Base-by-base conservation (phyloP, 2,113 vertebrate genomes). In the Etheostoma spectabile region DNA sequence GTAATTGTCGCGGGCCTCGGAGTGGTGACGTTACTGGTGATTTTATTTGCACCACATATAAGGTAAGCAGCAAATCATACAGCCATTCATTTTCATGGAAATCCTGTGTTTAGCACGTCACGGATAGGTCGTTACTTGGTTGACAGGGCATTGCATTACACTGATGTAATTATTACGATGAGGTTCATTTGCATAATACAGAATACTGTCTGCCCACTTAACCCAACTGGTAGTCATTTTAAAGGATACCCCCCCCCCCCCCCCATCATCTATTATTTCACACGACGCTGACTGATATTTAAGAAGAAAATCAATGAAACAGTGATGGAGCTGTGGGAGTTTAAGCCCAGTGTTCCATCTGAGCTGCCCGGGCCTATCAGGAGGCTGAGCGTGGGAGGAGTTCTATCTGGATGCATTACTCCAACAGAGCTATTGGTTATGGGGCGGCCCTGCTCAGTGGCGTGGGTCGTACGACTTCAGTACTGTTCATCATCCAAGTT, bases 21-120 rank as follows among this genome's bases (percentile, higher is more conserved):
- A 35, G 82, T 95, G 4, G 89, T 95, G 61, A 88, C 90, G 16
- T 52, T 97, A 15, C 84, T 97, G 24, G 87, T 95, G 19, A 24
- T 96, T 75, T 87, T 94, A 79, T 94, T 96, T 76, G 92, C 94
- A 13, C 94, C 96, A 69, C 94, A 94, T 51, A 95, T 97, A 92
- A 95, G 97, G 97, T 98, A 92, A 90, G 96, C 82, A 4, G 24
- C 64, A 4, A 4, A 1, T 1, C 11, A 14, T 0, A 0, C 33
- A 3, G 10, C 14, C 60, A 0, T 16, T 22, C 7, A 18, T 67
- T 46, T n/a, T 19, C 11, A 15, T 10, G 5, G 0, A 27, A 57
- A 74, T 18, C 30, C 48, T 24, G 16, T 19, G 45, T 74, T 56
- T 16, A 12, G 12, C 76, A 45, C 63, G 60, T 65, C 78, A 70